These are phyloP conservation scores for Orbicella faveolata DNA, from an alignment of 64 coral and sea anemone genomes.

Conservation along the genomic window DNA sequence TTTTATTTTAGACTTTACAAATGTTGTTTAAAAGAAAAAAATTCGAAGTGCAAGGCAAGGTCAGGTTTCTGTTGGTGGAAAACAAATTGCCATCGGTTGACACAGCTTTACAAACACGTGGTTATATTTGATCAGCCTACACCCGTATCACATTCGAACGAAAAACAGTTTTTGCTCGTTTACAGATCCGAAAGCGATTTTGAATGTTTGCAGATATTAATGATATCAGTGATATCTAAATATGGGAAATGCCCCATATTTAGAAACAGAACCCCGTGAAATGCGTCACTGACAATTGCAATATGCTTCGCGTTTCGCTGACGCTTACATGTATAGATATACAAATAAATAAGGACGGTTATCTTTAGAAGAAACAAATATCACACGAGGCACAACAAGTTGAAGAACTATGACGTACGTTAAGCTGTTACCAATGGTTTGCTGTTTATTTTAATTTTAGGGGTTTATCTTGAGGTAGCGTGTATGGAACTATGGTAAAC, in stretches of 20 bases:
- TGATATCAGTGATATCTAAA: background rate
- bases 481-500: no score
- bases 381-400: background rate
- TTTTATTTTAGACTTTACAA: background rate
- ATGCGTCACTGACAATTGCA: constrained; percentile 1
- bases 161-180: background rate
- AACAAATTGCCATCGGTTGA: no score
- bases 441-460: background rate
- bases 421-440: background rate
- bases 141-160: no score
- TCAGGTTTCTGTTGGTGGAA: background rate
- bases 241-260: background rate
- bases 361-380: constrained; percentile 47
- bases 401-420: background rate
- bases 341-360: constrained; percentile 26
- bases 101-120: no score
- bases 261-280: background rate
- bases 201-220: background rate
- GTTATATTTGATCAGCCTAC: no score
- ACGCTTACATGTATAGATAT: background rate
- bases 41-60: background rate
- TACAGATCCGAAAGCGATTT: background rate
- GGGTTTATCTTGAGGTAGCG: no score
- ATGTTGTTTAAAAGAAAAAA: background rate
- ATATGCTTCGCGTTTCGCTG: background rate